Conservation (phyloP, 1,140 invertebrate genomes). For the Scaptomyza montana region DNA sequence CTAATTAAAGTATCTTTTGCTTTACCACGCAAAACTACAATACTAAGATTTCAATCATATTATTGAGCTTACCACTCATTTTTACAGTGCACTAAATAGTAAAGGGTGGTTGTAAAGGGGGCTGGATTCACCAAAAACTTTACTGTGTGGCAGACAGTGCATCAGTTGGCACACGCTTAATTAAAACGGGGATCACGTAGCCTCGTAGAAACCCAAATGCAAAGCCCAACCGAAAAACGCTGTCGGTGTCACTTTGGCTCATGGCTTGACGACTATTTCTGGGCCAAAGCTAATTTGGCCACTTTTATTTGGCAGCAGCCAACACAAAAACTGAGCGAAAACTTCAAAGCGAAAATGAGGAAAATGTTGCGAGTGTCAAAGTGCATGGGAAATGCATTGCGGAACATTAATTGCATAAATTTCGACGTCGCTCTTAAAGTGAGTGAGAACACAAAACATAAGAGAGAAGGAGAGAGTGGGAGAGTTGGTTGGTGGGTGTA, state of each 20-base stretch:
- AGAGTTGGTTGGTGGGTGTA: neutral
- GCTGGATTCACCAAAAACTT: slow-evolving; percentile 3
- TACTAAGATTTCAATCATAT: no score
- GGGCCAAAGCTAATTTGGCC: slow-evolving; percentile 51
- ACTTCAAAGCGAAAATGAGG: neutral
- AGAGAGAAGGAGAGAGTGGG: neutral
- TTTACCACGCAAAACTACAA: no score
- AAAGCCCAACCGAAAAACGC: slow-evolving; percentile 16
- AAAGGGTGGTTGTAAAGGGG: no score
- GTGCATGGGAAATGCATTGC: slow-evolving; percentile 52
- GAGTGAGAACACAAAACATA: neutral
- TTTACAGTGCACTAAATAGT: no score
- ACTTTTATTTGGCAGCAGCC: slow-evolving; percentile 37
- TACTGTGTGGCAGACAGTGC: slow-evolving; percentile 10
- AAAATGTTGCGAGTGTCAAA: slow-evolving; percentile 42
- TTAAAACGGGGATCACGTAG: slow-evolving; percentile 48
- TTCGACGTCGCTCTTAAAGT: slow-evolving; percentile 39
- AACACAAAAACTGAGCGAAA: neutral
- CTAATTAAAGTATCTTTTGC: no score
- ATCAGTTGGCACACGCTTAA: slow-evolving; percentile 15
- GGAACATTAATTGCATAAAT: slow-evolving; percentile 59
- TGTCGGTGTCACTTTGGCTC: slow-evolving; percentile 36
- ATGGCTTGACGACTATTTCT: slow-evolving; percentile 31
- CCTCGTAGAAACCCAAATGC: slow-evolving; percentile 11
- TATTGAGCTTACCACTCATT: no score